These are phyloP conservation scores for Ammodytes dubius DNA, from an alignment of 2,113 vertebrate genomes.

Conservation along the genomic window DNA sequence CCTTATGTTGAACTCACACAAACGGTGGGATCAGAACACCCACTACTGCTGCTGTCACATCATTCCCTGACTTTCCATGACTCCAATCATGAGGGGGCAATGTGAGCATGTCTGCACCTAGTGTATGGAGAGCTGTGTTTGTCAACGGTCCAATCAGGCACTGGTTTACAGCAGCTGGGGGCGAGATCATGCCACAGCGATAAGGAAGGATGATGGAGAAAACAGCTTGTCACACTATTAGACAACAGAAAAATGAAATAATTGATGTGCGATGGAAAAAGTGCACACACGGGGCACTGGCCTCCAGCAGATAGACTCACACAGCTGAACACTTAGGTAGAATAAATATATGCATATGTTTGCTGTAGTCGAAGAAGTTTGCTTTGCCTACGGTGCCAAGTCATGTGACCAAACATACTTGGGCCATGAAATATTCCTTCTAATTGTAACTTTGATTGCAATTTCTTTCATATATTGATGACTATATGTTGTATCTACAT, in stretches of 20 bases:
- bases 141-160: constrained; percentile 65
- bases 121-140: background rate
- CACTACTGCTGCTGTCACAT: constrained; percentile 1
- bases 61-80: constrained; percentile 1
- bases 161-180: constrained; percentile 42
- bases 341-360: background rate
- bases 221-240: constrained; percentile 38
- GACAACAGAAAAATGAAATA: constrained; percentile 22
- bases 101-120: background rate
- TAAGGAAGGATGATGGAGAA: constrained; percentile 13
- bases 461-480: background rate
- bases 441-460: background rate
- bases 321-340: background rate
- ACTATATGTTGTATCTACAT: background rate
- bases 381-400: too few species aligned
- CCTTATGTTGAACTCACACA: background rate
- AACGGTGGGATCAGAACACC: background rate
- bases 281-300: background rate
- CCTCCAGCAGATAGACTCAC: background rate
- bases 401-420: too few species aligned
- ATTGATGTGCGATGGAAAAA: background rate
- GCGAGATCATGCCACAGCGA: background rate
- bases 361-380: background rate
- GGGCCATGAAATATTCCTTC: too few species aligned
- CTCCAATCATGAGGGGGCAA: background rate